Base-by-base conservation (phyloP, 2,113 vertebrate genomes). In the Scomber colias region DNA sequence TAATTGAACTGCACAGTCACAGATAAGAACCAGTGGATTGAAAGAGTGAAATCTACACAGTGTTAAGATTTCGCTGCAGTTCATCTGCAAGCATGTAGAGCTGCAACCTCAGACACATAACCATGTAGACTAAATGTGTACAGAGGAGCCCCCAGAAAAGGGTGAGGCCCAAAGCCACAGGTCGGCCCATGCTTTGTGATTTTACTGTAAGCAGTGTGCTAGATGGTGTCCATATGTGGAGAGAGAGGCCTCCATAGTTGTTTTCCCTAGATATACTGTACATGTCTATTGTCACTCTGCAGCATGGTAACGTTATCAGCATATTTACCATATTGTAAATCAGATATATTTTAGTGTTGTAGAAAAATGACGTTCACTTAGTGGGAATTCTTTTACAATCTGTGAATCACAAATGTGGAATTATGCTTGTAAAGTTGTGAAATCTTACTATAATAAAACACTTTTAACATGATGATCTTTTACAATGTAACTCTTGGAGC, bases 111-210 rank as follows among this genome's bases (percentile, higher is more conserved):
- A 75, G 62, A 66, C 55, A 46, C 62, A 65, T 19, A 49, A 56
- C 6, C 66, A 50, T 27, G 68, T 21, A 54, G 50, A 65, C 44
- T 51, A 10, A 51, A 71, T 57, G 59, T 53, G 71, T 62, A 27
- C 59, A 59, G 53, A 50, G 60, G 72, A 63, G 72, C 45, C 72
- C 75, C 27, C 54, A 84, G 68, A 85, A 64, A 14, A 54, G 79
- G 79, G 76, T 24, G 87, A 61, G 75, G 30, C 7, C 56, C 21
- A 24, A 0, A 1, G 3, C 44, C 40, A 11, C 17, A 7, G 31
- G 54, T 64, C 24, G 10, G 59, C 50, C 44, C 0, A 27, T 59
- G 84, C 54, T 30, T 71, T 59, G 75, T 64, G 82, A 64, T 85
- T 79, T 66, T 13, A 15, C 64, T 59, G 75, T 11, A 49, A 61